Evolutionary conservation across 2,888 invertebrate species (phyloP), one percentile per base, ranked within the genome.

Genomic region (Eulithis prunata): DNA sequence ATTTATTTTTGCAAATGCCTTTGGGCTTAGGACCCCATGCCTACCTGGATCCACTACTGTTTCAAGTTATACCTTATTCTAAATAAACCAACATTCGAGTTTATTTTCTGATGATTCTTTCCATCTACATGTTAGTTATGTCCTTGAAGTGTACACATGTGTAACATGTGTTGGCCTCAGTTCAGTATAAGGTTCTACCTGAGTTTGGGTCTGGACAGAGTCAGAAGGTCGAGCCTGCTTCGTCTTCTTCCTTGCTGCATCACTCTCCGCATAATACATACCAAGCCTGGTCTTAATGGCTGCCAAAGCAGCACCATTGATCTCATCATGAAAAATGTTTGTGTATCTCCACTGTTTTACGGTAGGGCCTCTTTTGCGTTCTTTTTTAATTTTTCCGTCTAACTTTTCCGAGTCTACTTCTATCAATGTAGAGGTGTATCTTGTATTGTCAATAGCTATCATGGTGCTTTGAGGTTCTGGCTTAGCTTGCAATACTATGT

Each of bases 311-410:
- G 93, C 91, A 47, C 93, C 93, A 82, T 93, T 93, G 4, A 94
- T 93, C 77, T 93, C 93, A 78, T 94, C 94, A 81, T 94, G 94
- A 71, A 94, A 94, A 74, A 94, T 91, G 75, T 94, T 94, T 14
- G 93, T 93, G 72, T 94, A 94, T 69, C 94, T 85, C 94, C 94
- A 94, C 69, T 94, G 94, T 74, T 94, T 94, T 0, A 94, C 93
- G 52, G 90, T 74, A 56, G 94, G 93, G 4, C 94, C 91, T 68
- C 85, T 85, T 75, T 85, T 89, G 72, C 88, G 86, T 69, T 92
- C 89, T 71, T 89, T 93, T 69, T 90, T 92, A n/a, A 85, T 68
- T 80, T 87, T 90, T 47, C 85, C 87, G 57, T 83, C 78, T 21
- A 77, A 71, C 70, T 87, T 87, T 0, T 78, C 80, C 55, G 73